Percentiles rank a stretch among this genome's conserved stretches.
These are phyloP conservation scores for Eonycteris spelaea DNA, from an alignment of 2,113 vertebrate species.

Conservation along the genomic window DNA sequence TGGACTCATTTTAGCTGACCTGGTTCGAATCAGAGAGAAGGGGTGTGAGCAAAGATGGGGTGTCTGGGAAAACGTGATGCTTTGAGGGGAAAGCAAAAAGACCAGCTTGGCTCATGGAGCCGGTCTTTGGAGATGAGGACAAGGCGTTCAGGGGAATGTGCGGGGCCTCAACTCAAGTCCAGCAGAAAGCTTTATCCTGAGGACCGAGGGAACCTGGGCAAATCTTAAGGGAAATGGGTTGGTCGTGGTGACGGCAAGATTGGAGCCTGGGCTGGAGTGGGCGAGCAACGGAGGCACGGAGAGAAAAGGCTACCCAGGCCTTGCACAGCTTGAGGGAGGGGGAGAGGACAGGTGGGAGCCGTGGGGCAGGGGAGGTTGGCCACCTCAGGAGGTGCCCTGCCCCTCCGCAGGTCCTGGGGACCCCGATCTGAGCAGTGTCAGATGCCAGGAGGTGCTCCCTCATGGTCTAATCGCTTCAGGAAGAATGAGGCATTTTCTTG, in stretches of 20 bases:
- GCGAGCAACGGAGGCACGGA: not conserved
- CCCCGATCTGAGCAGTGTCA: slow-evolving; percentile 7
- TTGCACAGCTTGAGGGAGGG: not conserved
- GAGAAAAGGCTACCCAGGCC: not conserved
- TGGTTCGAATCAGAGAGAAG: not conserved
- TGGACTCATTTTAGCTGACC: not conserved
- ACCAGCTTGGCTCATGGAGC: not conserved
- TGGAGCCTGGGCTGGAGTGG: not conserved
- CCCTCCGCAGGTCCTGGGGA: not conserved
- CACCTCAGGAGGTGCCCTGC: not conserved
- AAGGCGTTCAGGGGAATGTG: not conserved
- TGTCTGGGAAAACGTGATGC: not conserved
- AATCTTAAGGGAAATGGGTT: not conserved
- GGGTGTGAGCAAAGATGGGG: not conserved
- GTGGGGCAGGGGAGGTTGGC: not conserved
- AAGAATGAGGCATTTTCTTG: slow-evolving; percentile 44
- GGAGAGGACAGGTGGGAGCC: not conserved
- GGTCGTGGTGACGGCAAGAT: not conserved
- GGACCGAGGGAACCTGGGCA: not conserved
- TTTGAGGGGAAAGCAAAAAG: not conserved
- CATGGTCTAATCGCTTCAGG: slow-evolving; percentile 54
- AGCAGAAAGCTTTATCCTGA: not conserved
- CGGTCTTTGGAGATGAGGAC: not conserved
- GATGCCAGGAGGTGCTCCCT: not conserved
- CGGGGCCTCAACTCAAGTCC: not conserved